Conservation (phyloP, 2,888 invertebrate genomes). For the Gastracanthus pulcherrimus region DNA sequence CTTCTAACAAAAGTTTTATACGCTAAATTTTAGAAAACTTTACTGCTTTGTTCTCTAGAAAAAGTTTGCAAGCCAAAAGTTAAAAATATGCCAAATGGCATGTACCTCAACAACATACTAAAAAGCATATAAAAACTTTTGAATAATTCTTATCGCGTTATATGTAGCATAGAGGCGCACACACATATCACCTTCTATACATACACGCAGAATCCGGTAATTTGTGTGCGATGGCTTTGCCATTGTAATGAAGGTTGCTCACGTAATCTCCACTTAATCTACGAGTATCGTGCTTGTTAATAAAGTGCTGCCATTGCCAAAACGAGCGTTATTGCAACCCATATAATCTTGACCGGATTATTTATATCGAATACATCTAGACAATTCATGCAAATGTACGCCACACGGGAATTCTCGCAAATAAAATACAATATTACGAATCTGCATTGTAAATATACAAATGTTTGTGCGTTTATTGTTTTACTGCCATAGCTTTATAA, state of each 20-base stretch:
- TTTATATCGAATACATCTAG: slow-evolving; percentile 16
- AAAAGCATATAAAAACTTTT: slow-evolving; percentile 12
- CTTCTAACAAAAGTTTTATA: no score
- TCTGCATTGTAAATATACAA: not conserved
- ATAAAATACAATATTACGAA: slow-evolving; percentile 11
- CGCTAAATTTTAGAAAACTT: no score
- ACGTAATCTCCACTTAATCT: slow-evolving; percentile 59
- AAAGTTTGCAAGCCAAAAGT: not conserved
- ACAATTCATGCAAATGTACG: not conserved
- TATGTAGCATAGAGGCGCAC: not conserved
- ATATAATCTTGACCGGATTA: slow-evolving; percentile 59
- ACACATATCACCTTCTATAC: no score
- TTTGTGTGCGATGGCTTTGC: slow-evolving; percentile 27
- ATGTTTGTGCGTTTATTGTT: not conserved
- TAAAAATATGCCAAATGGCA: not conserved
- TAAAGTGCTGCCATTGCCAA: slow-evolving; percentile 57
- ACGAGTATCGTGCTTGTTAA: slow-evolving; percentile 59
- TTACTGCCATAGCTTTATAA: no score
- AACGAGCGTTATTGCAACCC: slow-evolving; percentile 52
- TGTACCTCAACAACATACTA: not conserved
- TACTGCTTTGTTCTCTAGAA: no score
- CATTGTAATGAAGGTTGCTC: slow-evolving; percentile 51
- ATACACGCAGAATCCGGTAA: not conserved
- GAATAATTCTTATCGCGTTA: slow-evolving; percentile 1
- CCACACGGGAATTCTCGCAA: not conserved